These are phyloP conservation scores for Rhynchophorus ferrugineus DNA, from an alignment of 1,140 invertebrate species.

Conservation along the genomic window DNA sequence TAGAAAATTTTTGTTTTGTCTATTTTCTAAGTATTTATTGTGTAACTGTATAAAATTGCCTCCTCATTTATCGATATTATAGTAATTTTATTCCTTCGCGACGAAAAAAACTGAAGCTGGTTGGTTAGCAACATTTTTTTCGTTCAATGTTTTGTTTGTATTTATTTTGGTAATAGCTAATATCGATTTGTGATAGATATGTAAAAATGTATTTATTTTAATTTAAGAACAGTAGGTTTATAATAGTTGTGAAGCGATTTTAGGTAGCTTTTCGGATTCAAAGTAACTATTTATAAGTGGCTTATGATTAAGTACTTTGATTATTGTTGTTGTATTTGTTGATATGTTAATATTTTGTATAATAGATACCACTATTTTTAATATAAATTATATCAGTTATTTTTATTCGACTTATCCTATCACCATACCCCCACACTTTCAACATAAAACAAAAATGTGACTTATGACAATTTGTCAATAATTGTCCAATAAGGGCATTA, in stretches of 20 bases:
- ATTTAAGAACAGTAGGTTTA: slow-evolving; percentile 2
- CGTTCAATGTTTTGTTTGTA: slow-evolving; percentile 16
- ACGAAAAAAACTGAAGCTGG: background rate
- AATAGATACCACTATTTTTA: slow-evolving; percentile 39
- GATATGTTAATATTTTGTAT: slow-evolving; percentile 41
- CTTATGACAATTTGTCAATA: no score
- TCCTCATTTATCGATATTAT: no score
- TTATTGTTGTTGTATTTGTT: slow-evolving; percentile 41
- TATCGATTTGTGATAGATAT: slow-evolving; percentile 27
- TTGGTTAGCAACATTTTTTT: background rate
- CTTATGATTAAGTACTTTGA: slow-evolving; percentile 17
- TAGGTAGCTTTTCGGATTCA: slow-evolving; percentile 1
- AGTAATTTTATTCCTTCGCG: background rate
- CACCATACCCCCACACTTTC: no score
- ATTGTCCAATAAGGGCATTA: no score
- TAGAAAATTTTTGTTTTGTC: background rate
- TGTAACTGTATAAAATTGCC: no score
- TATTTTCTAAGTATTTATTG: background rate
- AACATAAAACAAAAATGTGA: no score
- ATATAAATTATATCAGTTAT: slow-evolving; percentile 5
- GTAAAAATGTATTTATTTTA: slow-evolving; percentile 15
- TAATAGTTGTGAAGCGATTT: slow-evolving; percentile 1
- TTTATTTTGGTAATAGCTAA: slow-evolving; percentile 12
- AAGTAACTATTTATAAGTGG: slow-evolving; percentile 14
- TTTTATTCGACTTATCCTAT: no score